phyloP scores from a whole-genome alignment of 1,140 invertebrate genomes.

The Phortica variegata region DNA sequence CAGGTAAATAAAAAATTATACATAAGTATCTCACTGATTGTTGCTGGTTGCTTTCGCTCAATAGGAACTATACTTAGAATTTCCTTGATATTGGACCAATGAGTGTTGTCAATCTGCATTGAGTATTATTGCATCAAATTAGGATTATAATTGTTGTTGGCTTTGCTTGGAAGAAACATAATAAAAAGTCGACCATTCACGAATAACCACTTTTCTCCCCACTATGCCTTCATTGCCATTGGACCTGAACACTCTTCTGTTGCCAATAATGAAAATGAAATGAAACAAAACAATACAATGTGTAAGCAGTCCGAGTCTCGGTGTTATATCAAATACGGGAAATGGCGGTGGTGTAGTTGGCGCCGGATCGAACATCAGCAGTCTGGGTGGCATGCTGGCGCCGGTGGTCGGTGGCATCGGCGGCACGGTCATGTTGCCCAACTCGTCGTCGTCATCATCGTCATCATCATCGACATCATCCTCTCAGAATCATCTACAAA shows the following conservation, averaged over 20 bases:
- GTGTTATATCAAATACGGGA: constrained; percentile 27
- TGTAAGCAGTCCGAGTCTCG: constrained; percentile 33
- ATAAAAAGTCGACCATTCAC: too few species aligned
- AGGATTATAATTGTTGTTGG: too few species aligned
- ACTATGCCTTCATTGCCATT: constrained; percentile 19
- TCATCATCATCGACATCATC: constrained; percentile 55
- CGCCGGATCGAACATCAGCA: constrained; percentile 22
- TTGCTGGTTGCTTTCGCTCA: too few species aligned
- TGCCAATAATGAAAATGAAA: too few species aligned
- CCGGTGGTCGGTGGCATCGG: constrained; percentile 37
- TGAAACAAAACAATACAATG: constrained; percentile 18
- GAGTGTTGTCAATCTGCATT: too few species aligned
- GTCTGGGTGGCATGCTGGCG: constrained; percentile 35
- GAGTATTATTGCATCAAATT: too few species aligned
- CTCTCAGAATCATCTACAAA: constrained; percentile 47
- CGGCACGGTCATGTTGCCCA: constrained; percentile 42
- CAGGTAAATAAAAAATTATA: too few species aligned
- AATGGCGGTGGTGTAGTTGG: constrained; percentile 25
- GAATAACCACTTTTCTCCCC: constrained; percentile 14
- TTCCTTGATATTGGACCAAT: too few species aligned
- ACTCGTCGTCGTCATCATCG: constrained; percentile 50
- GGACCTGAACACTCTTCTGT: not conserved
- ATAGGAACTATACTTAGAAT: too few species aligned
- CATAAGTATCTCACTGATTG: too few species aligned
- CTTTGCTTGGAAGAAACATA: too few species aligned